phyloP scores from a whole-genome alignment of 2,113 vertebrate genomes.

The Strix aluco region DNA sequence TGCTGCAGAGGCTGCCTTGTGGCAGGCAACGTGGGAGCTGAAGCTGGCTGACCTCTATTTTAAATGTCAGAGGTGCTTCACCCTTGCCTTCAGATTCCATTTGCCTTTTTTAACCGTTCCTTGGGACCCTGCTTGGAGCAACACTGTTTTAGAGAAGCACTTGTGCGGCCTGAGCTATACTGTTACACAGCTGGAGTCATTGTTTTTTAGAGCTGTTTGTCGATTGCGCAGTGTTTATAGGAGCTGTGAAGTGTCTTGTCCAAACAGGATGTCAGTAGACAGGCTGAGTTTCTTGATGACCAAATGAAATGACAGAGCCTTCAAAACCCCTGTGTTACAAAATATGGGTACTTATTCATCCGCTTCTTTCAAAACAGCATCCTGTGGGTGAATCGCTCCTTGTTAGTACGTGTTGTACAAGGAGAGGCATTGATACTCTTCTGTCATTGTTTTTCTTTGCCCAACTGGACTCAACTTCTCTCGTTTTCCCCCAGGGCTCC shows the following conservation, averaged over 20 bases:
- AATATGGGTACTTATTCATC: neutral
- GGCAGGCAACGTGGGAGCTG: neutral
- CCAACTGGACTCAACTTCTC: neutral
- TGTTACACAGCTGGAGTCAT: fast-evolving
- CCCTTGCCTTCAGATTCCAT: neutral
- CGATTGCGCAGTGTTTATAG: neutral
- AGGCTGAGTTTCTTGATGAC: too few species aligned
- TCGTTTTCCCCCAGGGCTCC: neutral
- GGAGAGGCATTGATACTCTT: neutral
- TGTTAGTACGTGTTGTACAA: neutral
- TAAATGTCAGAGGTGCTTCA: conserved; percentile 75
- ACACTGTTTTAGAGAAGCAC: fast-evolving
- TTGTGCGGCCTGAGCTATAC: neutral
- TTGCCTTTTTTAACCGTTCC: conserved; percentile 44
- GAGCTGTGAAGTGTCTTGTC: neutral
- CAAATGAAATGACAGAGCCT: neutral
- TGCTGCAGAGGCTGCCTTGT: neutral
- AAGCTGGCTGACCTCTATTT: conserved; percentile 69
- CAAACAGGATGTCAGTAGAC: neutral
- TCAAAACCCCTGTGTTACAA: neutral
- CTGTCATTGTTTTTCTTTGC: neutral
- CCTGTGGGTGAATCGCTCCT: neutral
- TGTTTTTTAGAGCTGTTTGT: neutral
- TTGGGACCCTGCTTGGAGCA: neutral
- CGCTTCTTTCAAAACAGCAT: neutral